Conservation (phyloP, 2,797 vertebrate species). For the Ctenochaetus hawaiiensis region DNA sequence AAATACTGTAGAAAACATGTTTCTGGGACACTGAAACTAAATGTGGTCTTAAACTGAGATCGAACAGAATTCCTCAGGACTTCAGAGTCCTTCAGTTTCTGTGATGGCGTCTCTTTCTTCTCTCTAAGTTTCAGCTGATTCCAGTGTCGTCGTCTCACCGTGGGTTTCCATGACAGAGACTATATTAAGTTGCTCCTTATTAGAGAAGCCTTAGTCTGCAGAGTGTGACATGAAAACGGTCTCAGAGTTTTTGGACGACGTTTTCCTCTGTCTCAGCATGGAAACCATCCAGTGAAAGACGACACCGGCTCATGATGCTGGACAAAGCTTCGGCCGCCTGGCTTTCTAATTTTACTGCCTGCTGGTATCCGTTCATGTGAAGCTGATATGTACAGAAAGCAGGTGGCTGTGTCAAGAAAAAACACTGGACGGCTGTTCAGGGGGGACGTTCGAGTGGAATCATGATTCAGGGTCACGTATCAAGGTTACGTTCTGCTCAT, state of each 20-base stretch:
- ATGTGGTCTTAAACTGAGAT: too few species aligned
- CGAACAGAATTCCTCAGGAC: too few species aligned
- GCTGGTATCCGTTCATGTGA: conserved; percentile 11
- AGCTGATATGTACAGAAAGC: conserved; percentile 4
- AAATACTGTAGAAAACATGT: too few species aligned
- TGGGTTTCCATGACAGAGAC: background rate
- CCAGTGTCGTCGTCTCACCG: background rate
- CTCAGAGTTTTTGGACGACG: background rate
- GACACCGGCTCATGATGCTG: background rate
- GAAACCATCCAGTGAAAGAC: background rate
- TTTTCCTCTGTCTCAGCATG: background rate
- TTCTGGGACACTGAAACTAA: too few species aligned
- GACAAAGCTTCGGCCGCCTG: conserved; percentile 2
- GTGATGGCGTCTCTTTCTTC: too few species aligned
- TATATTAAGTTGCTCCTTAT: background rate
- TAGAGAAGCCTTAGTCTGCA: background rate
- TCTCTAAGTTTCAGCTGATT: background rate
- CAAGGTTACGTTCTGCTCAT: conserved; percentile 20
- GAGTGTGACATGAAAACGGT: conserved; percentile 19
- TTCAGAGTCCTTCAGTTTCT: too few species aligned
- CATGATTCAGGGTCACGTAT: conserved; percentile 10
- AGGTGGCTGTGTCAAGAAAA: conserved; percentile 22
- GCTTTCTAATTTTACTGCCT: conserved; percentile 59
- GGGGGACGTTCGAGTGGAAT: background rate
- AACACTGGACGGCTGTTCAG: background rate